These are phyloP conservation scores for Acrocephalus scirpaceus DNA, from an alignment of 2,797 vertebrate species.

Conservation along the genomic window DNA sequence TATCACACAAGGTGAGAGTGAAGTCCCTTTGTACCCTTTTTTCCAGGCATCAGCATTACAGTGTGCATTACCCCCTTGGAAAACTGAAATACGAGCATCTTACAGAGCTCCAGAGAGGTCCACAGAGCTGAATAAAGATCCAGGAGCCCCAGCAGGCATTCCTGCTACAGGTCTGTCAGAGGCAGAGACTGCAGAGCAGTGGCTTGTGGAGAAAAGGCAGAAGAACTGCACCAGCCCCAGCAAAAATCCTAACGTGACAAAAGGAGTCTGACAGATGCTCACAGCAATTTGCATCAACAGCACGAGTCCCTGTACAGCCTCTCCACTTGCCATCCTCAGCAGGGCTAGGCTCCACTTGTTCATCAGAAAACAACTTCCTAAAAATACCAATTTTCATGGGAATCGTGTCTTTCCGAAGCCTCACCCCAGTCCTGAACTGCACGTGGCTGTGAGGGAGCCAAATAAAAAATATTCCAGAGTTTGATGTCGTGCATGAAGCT, in stretches of 20 bases:
- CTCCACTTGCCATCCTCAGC: neutral
- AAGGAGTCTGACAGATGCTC: neutral
- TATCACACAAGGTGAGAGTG: neutral
- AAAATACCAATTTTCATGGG: neutral
- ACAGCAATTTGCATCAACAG: accelerated
- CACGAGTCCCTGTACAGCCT: neutral
- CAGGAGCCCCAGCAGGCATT: neutral
- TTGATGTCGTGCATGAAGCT: neutral
- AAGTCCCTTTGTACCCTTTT: neutral
- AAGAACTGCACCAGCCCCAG: neutral
- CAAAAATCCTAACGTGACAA: neutral
- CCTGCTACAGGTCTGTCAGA: neutral
- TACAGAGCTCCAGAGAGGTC: neutral
- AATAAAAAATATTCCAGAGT: neutral
- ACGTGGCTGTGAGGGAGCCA: neutral
- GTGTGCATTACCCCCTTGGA: neutral
- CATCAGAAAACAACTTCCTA: neutral
- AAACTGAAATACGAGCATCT: neutral
- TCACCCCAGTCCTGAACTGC: neutral
- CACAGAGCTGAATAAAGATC: neutral
- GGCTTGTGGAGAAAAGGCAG: neutral
- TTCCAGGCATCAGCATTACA: neutral
- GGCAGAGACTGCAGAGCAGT: neutral
- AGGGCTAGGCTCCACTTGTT: neutral
- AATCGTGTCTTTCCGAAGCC: neutral